These are phyloP conservation scores for Menura novaehollandiae DNA, from an alignment of 2,113 vertebrate species.

Conservation along the genomic window DNA sequence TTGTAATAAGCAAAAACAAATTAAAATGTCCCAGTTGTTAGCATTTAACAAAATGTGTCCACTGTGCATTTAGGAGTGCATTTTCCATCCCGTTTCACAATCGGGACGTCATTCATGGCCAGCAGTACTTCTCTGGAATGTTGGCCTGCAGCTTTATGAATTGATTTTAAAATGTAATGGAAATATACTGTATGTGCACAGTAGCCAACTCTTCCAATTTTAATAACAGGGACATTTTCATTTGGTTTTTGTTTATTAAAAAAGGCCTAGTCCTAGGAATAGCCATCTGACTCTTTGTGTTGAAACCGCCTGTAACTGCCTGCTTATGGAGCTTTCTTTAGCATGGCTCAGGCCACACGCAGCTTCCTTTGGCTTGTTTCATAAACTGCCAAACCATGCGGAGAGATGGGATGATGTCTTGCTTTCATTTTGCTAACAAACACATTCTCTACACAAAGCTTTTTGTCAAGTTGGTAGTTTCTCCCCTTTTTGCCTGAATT, in stretches of 20 bases:
- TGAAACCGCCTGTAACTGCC: neutral
- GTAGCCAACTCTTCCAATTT: constrained; percentile 60
- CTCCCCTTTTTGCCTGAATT: neutral
- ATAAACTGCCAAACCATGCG: constrained; percentile 6
- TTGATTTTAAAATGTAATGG: constrained; percentile 49
- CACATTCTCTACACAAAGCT: neutral
- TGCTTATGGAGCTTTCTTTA: constrained; percentile 10
- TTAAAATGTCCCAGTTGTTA: constrained; percentile 44
- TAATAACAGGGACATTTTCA: constrained; percentile 19
- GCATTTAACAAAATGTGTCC: constrained; percentile 44
- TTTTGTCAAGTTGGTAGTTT: constrained; percentile 17
- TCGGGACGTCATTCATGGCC: constrained; percentile 48
- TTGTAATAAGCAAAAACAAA: constrained; percentile 66
- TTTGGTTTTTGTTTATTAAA: constrained; percentile 53
- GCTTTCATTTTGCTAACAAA: constrained; percentile 27
- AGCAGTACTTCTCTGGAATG: constrained; percentile 16
- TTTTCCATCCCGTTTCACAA: constrained; percentile 56
- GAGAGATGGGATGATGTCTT: neutral
- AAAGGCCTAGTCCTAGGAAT: constrained; percentile 28
- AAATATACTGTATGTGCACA: constrained; percentile 52
- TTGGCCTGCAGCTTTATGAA: constrained; percentile 62
- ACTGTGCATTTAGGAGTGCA: constrained; percentile 26
- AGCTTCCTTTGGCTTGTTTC: constrained; percentile 23
- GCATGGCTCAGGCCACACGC: constrained; percentile 10
- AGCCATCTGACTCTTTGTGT: constrained; percentile 25